A percentile compares a stretch with the other conserved stretches of the same genome.
These are phyloP conservation scores for Upupa epops DNA, from an alignment of 2,113 vertebrate species.

Conservation along the genomic window DNA sequence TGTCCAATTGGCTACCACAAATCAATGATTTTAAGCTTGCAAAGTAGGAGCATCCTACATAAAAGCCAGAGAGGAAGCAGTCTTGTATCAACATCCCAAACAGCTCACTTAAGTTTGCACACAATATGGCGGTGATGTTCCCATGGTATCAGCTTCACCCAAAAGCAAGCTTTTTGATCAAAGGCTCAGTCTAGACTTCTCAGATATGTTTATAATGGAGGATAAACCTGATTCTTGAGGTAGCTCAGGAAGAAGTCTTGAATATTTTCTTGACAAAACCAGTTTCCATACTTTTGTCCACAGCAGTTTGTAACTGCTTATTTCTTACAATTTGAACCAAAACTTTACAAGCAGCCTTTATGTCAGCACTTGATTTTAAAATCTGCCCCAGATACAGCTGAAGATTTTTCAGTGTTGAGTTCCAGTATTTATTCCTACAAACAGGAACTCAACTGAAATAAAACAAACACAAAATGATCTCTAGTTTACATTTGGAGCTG, in stretches of 20 bases:
- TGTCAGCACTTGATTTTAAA: not conserved
- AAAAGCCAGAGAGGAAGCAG: not conserved
- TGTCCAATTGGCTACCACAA: not conserved
- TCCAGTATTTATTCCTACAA: not conserved
- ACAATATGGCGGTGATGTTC: not conserved
- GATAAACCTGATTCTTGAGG: not conserved
- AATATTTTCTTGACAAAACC: not conserved
- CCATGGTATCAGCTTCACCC: not conserved
- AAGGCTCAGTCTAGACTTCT: not conserved
- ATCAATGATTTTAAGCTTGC: not conserved
- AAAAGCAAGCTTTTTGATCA: not conserved
- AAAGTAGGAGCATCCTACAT: not conserved
- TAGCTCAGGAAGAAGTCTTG: not conserved
- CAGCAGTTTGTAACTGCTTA: not conserved
- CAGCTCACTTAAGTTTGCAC: not conserved
- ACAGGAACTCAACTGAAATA: constrained; percentile 40
- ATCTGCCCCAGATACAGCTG: not conserved
- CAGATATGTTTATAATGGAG: not conserved
- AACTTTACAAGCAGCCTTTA: not conserved
- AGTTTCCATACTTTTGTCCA: not conserved
- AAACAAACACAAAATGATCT: constrained; percentile 44
- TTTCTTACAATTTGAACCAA: not conserved
- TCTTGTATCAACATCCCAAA: not conserved
- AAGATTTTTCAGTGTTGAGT: not conserved
- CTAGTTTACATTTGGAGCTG: constrained; percentile 41